Evolutionary conservation across 2,113 vertebrate species (phyloP), one percentile per base, ranked within the genome.

Genomic region (Silurus glanis): DNA sequence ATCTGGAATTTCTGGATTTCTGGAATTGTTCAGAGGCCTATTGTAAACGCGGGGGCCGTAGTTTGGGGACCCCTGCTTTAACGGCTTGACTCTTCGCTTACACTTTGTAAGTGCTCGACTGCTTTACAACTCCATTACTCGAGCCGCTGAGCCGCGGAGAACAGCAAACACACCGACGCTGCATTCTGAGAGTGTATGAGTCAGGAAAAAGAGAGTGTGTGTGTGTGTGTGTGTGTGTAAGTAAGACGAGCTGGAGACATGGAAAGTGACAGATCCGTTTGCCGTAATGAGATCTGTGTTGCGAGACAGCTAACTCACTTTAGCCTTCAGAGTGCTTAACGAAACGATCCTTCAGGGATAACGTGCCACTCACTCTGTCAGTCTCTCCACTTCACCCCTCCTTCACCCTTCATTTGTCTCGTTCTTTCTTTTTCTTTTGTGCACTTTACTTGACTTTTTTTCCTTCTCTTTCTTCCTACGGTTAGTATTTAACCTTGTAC

Each of bases 211-310:
- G 37, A 69, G 66, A 49, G 1, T 23, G 13, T 49, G 47, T n/a
- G 21, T 59, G 67, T 59, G 13, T 19, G 51, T 13, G 19, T 23
- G 2, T 1, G 12, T 9, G 49, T 51, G 25, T 75, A 19, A 62
- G 19, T 14, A 58, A 56, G 53, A 56, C 13, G 53, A 58, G 75
- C 75, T 79, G 53, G 75, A 58, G 74, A 59, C 23, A 13, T 55
- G 23, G 62, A 75, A 47, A 45, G n/a, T 58, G 76, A 85, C 49
- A 69, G 74, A 85, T 71, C 76, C n/a, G 61, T 80, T 72, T 72
- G 23, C 61, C 74, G 78, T 72, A 72, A 86, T 74, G 56, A 82
- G 66, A 74, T 69, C 49, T 61, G 69, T 1, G 21, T 58, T 19
- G 55, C 37, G 53, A 79, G n/a, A 37, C 28, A 47, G 23, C 45